Evolutionary conservation across 2,797 vertebrate species (phyloP), one percentile per base, ranked within the genome.

Genomic region (Somateria mollissima): DNA sequence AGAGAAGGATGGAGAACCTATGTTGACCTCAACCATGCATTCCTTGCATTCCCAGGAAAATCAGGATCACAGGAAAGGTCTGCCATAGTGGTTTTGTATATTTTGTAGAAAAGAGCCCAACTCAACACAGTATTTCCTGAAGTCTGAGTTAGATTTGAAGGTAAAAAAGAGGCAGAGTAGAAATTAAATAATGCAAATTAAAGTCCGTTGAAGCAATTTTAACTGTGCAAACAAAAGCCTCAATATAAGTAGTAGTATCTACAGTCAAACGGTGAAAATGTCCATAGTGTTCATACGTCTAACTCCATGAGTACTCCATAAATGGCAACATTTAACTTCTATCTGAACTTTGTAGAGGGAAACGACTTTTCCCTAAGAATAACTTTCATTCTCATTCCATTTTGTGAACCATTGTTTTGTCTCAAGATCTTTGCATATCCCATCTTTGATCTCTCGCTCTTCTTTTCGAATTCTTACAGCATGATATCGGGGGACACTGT

Each of bases 401-500:
- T 98, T 98, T 27, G 98, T 99, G 98, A 99, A 98, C 99, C 99
- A 99, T 78, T 98, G 98, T 95, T 99, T 99, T 95, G 98, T 99
- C 84, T 98, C 98, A 43, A 97, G 97, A 83, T 98, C 98, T 80
- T 97, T 98, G 32, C 93, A 90, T 87, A 98, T 98, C 65, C 97
- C 98, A 6, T 98, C 98, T 88, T 98, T 98, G 79, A 97, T 97
- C 76, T 98, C 98, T 10, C 98, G 97, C 36, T 98, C 98, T 96
- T 99, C 98, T 96, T 99, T 99, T 27, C 98, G 98, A 92, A 99
- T 99, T 94, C 99, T 98, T 91, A 99, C 99, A 8, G 99, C 99
- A 25, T 99, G 98, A 97, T 99, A 99, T 92, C 98, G 98, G 58
- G 99, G 99, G 90, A 99, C 95, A 39, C 98, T 99, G 97, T 99